Conservation (phyloP, 2,113 vertebrate species). For the Uria aalge region DNA sequence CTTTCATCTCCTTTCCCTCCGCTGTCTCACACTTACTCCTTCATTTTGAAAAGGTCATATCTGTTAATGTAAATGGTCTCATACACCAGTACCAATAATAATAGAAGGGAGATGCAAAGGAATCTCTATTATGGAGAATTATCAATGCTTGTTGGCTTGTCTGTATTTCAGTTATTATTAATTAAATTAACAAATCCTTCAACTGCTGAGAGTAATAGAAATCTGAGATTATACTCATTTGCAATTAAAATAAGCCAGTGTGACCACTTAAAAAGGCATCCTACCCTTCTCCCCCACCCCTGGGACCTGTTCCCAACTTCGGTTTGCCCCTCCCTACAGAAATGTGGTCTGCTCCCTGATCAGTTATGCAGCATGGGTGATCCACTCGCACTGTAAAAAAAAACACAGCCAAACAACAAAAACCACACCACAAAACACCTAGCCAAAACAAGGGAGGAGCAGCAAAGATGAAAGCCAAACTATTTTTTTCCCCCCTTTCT, state of each 20-base stretch:
- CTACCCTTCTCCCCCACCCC: background rate
- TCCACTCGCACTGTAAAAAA: background rate
- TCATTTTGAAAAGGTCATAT: slow-evolving; percentile 70
- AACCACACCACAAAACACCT: background rate
- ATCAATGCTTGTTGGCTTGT: background rate
- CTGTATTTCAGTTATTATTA: background rate
- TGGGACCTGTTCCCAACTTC: background rate
- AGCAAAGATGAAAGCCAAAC: slow-evolving; percentile 4
- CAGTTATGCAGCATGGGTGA: background rate
- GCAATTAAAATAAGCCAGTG: background rate
- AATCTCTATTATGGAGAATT: background rate
- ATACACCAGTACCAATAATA: slow-evolving; percentile 60
- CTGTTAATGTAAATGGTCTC: slow-evolving; percentile 65
- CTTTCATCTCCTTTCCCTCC: slow-evolving; percentile 51
- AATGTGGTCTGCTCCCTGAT: background rate
- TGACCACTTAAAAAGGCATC: slow-evolving; percentile 20
- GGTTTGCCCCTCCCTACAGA: background rate
- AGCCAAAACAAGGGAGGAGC: background rate
- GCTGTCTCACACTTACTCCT: slow-evolving; percentile 30
- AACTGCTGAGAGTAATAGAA: background rate
- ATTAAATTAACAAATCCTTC: background rate
- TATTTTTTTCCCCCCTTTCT: no score
- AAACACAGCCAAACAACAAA: background rate
- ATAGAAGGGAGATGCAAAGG: slow-evolving; percentile 30
- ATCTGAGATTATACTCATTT: background rate